Evolutionary conservation across 1,140 invertebrate species (phyloP).

Genomic region (Battus philenor): DNA sequence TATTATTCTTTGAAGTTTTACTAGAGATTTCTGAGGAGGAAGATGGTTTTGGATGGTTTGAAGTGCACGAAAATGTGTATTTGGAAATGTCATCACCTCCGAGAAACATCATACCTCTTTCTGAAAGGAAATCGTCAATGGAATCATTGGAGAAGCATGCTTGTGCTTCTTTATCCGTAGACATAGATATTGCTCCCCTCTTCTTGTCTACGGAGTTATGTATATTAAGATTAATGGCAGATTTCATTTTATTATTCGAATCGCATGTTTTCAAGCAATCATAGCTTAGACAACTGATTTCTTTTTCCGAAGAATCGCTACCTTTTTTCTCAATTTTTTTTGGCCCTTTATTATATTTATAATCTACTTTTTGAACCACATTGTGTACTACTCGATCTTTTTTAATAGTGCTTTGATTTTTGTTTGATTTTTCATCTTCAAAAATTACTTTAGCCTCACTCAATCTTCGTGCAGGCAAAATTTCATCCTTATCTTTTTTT

Average conservation of each 20-base stretch:
- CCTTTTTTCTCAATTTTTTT: conserved; percentile 18
- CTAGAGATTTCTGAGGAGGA: conserved; percentile 28
- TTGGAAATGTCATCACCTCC: conserved; percentile 48
- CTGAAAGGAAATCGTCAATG: conserved; percentile 53
- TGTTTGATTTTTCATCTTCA: conserved; percentile 30
- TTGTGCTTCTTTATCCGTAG: conserved; percentile 47
- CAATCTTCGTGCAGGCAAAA: conserved; percentile 8
- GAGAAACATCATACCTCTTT: conserved; percentile 39
- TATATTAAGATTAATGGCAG: conserved; percentile 16
- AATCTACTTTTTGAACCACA: conserved; percentile 16
- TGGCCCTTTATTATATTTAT: conserved; percentile 18
- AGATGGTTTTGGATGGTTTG: conserved; percentile 29
- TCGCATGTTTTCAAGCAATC: conserved; percentile 21
- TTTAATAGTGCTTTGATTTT: conserved; percentile 17
- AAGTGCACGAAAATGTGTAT: conserved; percentile 38
- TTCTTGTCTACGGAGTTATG: conserved; percentile 24
- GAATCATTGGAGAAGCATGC: conserved; percentile 57
- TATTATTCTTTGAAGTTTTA: conserved; percentile 52
- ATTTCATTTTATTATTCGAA: conserved; percentile 21
- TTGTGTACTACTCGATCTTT: conserved; percentile 13
- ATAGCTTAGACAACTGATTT: conserved; percentile 49
- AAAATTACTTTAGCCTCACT: conserved; percentile 36
- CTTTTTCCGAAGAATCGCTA: conserved; percentile 39
- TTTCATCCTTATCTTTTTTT: conserved; percentile 4
- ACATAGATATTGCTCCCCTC: conserved; percentile 22